Evolutionary conservation across 2,888 invertebrate genomes (phyloP).

Genomic region (Fragum sueziense): DNA sequence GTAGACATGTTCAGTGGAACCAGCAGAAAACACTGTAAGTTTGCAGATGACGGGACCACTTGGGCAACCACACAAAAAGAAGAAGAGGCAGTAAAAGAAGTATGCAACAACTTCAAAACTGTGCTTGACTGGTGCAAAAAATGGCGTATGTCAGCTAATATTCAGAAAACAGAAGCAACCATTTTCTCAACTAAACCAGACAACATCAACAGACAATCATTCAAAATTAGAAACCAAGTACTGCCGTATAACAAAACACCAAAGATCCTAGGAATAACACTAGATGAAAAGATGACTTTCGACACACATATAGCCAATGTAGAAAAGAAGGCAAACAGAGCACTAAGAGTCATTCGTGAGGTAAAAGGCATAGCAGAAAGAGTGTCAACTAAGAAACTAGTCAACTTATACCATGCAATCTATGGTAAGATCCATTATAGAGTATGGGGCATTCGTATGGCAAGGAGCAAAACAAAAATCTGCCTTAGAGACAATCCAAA

Average conservation of each 20-base stretch:
- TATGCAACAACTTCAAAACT: neutral
- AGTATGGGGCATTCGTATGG: conserved; percentile 23
- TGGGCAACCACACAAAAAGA: conserved; percentile 6
- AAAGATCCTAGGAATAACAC: conserved; percentile 19
- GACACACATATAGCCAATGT: conserved; percentile 6
- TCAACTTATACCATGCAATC: neutral
- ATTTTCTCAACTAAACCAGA: neutral
- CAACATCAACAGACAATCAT: neutral
- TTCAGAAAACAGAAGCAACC: conserved; percentile 17
- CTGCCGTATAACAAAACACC: conserved; percentile 5
- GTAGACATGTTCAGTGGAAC: conserved; percentile 17
- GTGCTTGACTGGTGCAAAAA: conserved; percentile 5
- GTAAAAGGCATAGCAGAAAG: conserved; percentile 23
- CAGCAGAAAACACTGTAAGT: neutral
- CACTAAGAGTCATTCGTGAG: conserved; percentile 27
- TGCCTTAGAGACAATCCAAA: conserved; percentile 16
- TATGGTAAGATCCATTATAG: conserved; percentile 6
- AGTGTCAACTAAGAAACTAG: conserved; percentile 5
- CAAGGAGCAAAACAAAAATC: conserved; percentile 8
- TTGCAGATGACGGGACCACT: conserved; percentile 19
- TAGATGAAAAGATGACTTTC: conserved; percentile 18
- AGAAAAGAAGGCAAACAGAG: conserved; percentile 16
- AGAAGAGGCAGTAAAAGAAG: neutral
- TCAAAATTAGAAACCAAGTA: neutral
- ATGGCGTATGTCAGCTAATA: conserved; percentile 6